phyloP scores from a whole-genome alignment of 1,140 invertebrate genomes.

The Drosophila mauritiana region DNA sequence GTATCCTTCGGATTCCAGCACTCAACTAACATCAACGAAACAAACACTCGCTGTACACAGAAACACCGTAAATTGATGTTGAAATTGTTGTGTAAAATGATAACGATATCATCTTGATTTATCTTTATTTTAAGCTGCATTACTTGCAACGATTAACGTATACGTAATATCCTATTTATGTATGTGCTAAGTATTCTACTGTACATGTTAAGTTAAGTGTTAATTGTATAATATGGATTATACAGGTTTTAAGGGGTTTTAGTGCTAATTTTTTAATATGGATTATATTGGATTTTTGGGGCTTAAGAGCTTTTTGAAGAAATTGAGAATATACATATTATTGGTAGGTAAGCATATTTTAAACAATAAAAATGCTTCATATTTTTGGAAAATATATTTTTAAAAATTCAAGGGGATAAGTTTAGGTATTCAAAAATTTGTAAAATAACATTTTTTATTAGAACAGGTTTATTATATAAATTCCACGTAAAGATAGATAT shows the following conservation, averaged over 20 bases:
- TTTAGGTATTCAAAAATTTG: too few relatives aligned
- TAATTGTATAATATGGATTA: conserved; percentile 35
- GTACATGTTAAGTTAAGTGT: conserved; percentile 59
- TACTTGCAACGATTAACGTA: conserved; percentile 44
- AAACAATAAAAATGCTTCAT: not conserved
- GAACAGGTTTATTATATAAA: too few relatives aligned
- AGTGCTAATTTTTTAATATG: conserved; percentile 35
- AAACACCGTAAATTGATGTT: conserved; percentile 61
- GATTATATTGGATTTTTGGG: not conserved
- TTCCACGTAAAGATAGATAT: too few relatives aligned
- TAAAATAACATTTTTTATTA: too few relatives aligned
- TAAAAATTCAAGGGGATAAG: too few relatives aligned
- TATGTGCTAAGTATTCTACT: conserved; percentile 69
- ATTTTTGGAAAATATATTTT: not conserved
- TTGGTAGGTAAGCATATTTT: not conserved
- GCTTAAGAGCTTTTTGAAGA: too few relatives aligned
- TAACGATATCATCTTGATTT: conserved; percentile 37
- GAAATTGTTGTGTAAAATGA: conserved; percentile 49
- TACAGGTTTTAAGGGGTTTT: not conserved
- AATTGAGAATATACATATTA: not conserved
- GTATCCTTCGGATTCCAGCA: conserved; percentile 37
- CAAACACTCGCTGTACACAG: conserved; percentile 22
- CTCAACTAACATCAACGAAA: conserved; percentile 19
- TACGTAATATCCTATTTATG: conserved; percentile 56
- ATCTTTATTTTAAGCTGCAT: conserved; percentile 58